Base-by-base conservation (phyloP, 2,797 vertebrate species). In the Neosilurus mollespiculum region DNA sequence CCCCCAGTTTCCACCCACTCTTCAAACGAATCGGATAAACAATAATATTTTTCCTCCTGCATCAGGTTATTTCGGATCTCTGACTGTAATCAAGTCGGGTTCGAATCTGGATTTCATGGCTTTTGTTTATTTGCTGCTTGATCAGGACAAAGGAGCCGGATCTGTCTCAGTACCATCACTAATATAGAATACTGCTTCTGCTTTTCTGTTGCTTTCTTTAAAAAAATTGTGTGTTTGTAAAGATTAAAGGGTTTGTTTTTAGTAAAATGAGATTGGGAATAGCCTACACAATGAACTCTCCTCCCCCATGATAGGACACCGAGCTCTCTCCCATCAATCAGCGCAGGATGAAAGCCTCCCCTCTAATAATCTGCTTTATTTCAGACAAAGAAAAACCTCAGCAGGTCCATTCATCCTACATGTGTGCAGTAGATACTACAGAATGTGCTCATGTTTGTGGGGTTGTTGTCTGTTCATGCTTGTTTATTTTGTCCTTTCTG, bases 51-150 rank as follows among this genome's bases (percentile, higher is more conserved):
- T 43, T 2, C 10, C 14, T 30, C 1, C 20, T 53, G 77, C 43
- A 65, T 51, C 77, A 54, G 77, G 20, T 54, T 77, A 91, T 93
- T 89, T 61, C 56, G 90, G 88, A 86, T 92, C 88, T 90, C 85
- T 92, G 91, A 90, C 90, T 76, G 11, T 90, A 93, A 94, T 93
- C 91, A 93, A 94, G 89, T 92, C 84, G 81, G 87, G 59, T 85
- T 80, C 87, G 81, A 82, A 80, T 89, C 87, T 86, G 82, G 90
- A 89, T 90, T 92, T 91, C 88, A 81, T 86, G 88, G 89, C 86
- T 93, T 93, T 90, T 95, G 93, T 94, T 95, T 94, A 93, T 94
- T 93, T 93, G 91, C 91, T 90, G 89, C 66, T 94, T 89, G 87
- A 88, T 91, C 90, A 85, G 92, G 94, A 95, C 94, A 95, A 95